Percentiles rank a stretch among this genome's conserved stretches.
phyloP scores from a whole-genome alignment of 2,888 invertebrate species.

The Noctua fimbriata region DNA sequence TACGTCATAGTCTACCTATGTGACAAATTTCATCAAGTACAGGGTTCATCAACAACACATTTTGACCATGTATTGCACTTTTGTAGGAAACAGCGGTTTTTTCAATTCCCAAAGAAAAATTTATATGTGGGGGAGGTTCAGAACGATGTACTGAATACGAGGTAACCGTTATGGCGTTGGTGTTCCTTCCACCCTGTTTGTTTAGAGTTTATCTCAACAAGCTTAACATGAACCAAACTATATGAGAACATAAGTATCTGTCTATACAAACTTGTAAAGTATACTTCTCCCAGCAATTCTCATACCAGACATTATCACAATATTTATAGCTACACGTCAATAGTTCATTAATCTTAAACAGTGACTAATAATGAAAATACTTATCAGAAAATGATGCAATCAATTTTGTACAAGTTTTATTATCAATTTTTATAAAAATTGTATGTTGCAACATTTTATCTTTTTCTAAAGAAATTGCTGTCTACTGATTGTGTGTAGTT shows the following conservation, averaged over 20 bases:
- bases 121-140: too few relatives aligned
- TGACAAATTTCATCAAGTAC: not conserved
- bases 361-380: constrained; percentile 1
- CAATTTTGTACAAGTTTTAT: not conserved
- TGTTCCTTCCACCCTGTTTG: too few relatives aligned
- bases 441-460: not conserved
- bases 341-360: constrained; percentile 28
- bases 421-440: not conserved
- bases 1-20: too few relatives aligned
- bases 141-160: too few relatives aligned
- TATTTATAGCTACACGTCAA: constrained; percentile 22
- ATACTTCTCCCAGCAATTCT: not conserved
- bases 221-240: not conserved
- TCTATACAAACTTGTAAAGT: not conserved
- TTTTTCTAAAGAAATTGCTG: not conserved
- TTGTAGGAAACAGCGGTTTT: too few relatives aligned
- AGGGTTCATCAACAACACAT: too few relatives aligned
- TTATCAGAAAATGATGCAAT: constrained; percentile 29
- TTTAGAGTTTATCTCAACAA: not conserved
- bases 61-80: too few relatives aligned
- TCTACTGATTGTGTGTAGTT: constrained; percentile 13
- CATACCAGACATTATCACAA: constrained; percentile 5
- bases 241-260: not conserved
- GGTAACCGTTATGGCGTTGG: too few relatives aligned
- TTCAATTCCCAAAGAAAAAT: too few relatives aligned